Base-by-base conservation (phyloP, 2,113 vertebrate genomes). In the Aleadryas rufinucha region DNA sequence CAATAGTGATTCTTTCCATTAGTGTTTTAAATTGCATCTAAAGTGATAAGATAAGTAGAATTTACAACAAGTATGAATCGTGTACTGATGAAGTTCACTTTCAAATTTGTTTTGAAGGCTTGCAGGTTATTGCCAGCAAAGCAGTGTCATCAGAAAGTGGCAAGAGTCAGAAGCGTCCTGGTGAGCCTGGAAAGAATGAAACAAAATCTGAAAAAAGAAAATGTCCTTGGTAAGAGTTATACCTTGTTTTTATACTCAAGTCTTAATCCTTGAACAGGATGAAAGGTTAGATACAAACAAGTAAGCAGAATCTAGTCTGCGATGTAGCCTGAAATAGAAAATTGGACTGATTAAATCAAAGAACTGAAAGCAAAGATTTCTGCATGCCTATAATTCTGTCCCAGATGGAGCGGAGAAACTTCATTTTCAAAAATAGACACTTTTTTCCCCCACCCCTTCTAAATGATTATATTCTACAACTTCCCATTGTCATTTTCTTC, bases 91-190 rank as follows among this genome's bases (percentile, higher is more conserved):
- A 79, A 65, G 28, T 75, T 31, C 41, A n/a, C 59, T 85, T 64
- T 88, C 79, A 16, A 19, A 50, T 61, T 93, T 81, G 26, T 56
- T 86, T 66, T 52, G 23, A 69, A 99, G 99, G 99, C 50, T 98
- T 99, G 94, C 99, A 99, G 96, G 99, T 98, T 22, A 97, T 98
- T 19, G 99, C 98, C 56, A 98, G 99, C 95, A 96, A 96, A 41
- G 66, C 97, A 79, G 98, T 98, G 13, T 98, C 95, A 1, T 97
- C 95, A 10, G 98, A 97, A 14, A 94, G 97, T 4, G 79, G 96
- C 0, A 61, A 92, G 11, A 97, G 84, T 74, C 91, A 97, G 24
- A 99, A 99, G 91, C 98, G 99, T 8, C 92, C 49, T 5, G n/a
- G 90, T 47, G 95, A 92, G 35, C 64, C 87, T 60, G 18, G 61